Conservation (phyloP, 2,113 vertebrate genomes). For the Callipepla squamata region DNA sequence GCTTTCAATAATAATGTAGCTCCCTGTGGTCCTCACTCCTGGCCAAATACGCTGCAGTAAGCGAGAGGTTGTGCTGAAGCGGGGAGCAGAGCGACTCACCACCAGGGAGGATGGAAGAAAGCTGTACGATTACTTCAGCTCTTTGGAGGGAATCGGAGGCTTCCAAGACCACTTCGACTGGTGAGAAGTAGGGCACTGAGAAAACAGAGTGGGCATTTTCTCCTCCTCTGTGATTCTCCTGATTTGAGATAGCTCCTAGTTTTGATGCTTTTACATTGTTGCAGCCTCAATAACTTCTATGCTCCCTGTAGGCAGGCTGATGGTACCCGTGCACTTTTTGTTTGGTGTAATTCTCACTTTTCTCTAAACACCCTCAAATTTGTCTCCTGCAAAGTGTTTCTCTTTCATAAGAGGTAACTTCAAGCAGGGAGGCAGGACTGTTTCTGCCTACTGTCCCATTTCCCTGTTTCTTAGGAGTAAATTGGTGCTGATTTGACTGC, state of each 20-base stretch:
- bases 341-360: neutral
- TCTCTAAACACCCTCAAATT: neutral
- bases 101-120: constrained; percentile 70
- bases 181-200: constrained; percentile 66
- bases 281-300: rapidly evolving
- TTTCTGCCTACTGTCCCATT: rapidly evolving
- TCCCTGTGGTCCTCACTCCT: constrained; percentile 76
- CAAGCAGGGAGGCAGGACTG: neutral
- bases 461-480: neutral
- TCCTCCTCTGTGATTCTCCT: neutral
- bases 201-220: neutral
- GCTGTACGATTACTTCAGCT: constrained; percentile 84
- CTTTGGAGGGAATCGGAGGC: constrained; percentile 81
- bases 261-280: neutral
- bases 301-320: neutral
- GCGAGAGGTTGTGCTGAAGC: constrained; percentile 75
- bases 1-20: constrained; percentile 63
- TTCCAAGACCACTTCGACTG: constrained; percentile 92
- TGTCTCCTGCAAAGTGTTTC: neutral
- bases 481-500: neutral
- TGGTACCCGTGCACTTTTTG: neutral
- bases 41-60: constrained; percentile 86
- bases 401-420: neutral
- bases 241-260: neutral
- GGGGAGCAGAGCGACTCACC: constrained; percentile 67